Conservation (phyloP, 2,888 invertebrate genomes). For the Saturnia japonica region DNA sequence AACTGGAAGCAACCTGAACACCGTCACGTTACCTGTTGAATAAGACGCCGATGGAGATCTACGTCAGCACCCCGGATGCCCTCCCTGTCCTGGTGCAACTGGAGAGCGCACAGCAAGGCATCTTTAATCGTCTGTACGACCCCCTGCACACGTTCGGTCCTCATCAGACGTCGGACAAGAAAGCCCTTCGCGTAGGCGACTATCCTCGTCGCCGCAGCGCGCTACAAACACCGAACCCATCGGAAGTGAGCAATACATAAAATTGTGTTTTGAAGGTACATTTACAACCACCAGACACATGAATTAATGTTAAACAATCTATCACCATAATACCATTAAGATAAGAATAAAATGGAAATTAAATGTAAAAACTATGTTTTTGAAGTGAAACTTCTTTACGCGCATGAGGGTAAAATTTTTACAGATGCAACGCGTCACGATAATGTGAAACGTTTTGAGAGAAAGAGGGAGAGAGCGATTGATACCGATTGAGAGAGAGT, state of each 20-base stretch:
- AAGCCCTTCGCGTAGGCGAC: conserved; percentile 88
- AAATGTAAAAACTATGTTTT: neutral
- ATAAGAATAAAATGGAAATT: neutral
- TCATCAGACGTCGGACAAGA: conserved; percentile 90
- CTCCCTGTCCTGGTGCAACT: conserved; percentile 85
- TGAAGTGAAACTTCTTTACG: no score
- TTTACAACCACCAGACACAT: neutral
- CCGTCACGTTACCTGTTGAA: conserved; percentile 81
- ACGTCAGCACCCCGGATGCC: conserved; percentile 85
- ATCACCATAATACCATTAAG: neutral
- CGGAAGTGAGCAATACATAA: conserved; percentile 48
- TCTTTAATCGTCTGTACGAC: conserved; percentile 91
- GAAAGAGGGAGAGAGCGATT: no score
- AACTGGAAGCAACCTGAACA: conserved; percentile 21
- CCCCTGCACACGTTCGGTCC: conserved; percentile 89
- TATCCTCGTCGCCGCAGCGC: conserved; percentile 84
- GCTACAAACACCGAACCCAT: conserved; percentile 45
- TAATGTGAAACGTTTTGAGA: no score
- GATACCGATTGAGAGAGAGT: no score
- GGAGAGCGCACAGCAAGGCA: conserved; percentile 88
- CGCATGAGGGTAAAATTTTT: no score
- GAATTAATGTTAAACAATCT: neutral
- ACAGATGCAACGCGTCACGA: no score
- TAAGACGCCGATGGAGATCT: conserved; percentile 86
- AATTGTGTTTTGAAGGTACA: conserved; percentile 41